Evolutionary conservation across 2,797 vertebrate genomes (phyloP).

Genomic region (Phoebastria nigripes): DNA sequence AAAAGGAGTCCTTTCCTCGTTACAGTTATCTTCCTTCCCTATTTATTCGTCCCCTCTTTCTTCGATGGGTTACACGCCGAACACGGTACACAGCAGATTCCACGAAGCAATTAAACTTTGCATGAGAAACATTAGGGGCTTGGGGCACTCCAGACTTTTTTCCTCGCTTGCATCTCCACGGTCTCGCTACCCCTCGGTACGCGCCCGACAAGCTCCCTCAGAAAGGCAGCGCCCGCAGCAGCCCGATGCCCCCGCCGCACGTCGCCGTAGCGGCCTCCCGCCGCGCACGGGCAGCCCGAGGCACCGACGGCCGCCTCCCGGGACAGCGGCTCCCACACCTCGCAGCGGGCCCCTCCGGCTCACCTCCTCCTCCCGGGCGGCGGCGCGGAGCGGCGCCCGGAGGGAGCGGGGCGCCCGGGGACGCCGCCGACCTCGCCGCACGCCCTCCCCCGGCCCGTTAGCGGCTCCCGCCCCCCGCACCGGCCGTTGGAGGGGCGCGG

Average conservation of each 20-base stretch:
- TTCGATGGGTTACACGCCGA: accelerated
- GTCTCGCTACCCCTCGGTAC: neutral
- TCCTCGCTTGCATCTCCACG: no score
- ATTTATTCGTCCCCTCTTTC: neutral
- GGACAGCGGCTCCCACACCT: neutral
- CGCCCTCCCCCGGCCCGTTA: neutral
- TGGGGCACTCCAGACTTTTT: accelerated
- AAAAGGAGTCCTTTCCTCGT: accelerated
- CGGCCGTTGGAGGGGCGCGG: neutral
- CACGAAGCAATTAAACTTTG: neutral
- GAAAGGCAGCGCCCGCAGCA: neutral
- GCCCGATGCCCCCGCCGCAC: neutral
- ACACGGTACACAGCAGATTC: neutral
- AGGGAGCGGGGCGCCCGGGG: neutral
- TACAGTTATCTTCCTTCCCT: neutral
- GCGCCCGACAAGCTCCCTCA: neutral
- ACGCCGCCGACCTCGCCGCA: neutral
- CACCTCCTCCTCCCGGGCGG: neutral
- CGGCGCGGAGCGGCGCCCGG: neutral
- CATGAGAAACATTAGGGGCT: accelerated
- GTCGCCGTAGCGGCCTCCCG: neutral
- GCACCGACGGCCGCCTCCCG: neutral
- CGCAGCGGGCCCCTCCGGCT: neutral
- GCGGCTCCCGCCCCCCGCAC: neutral
- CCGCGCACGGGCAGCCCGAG: neutral